phyloP scores from a whole-genome alignment of 2,113 vertebrate genomes.

The Anser brachyrhynchus region DNA sequence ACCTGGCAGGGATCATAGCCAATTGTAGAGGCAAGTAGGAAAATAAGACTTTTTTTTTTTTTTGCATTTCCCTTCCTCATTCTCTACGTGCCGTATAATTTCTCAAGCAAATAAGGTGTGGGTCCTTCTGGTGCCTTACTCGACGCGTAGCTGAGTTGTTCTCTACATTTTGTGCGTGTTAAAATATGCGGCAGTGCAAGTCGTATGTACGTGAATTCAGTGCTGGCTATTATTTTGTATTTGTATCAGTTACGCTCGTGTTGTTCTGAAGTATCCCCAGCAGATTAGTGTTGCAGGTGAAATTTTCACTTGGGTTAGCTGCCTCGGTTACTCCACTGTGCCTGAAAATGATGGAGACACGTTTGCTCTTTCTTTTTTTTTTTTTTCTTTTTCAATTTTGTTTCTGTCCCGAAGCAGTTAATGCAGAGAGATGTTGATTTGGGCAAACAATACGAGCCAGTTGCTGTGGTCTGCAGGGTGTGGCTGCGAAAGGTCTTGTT shows the following conservation, averaged over 20 bases:
- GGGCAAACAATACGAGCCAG: conserved; percentile 66
- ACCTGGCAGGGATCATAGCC: background rate
- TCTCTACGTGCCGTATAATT: conserved; percentile 21
- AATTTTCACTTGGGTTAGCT: background rate
- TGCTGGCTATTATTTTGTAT: background rate
- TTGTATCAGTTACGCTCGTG: background rate
- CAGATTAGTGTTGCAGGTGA: background rate
- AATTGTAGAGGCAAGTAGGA: background rate
- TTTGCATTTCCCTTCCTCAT: conserved; percentile 41
- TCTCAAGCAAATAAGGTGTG: conserved; percentile 17
- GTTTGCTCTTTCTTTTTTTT: background rate
- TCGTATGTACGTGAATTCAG: background rate
- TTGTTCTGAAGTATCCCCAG: background rate
- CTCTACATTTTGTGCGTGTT: fast-evolving
- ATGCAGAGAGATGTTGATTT: conserved; percentile 70
- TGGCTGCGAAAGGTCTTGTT: conserved; percentile 52
- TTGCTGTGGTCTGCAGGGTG: conserved; percentile 70
- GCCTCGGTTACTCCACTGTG: fast-evolving
- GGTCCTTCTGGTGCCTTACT: background rate
- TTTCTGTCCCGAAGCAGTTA: conserved; percentile 50
- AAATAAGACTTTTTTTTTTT: background rate
- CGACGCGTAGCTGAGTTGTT: background rate
- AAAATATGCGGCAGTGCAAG: background rate
- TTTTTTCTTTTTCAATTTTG: background rate
- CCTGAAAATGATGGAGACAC: background rate